Conservation (phyloP, 2,888 invertebrate genomes). For the Caenorhabditis virilis region DNA sequence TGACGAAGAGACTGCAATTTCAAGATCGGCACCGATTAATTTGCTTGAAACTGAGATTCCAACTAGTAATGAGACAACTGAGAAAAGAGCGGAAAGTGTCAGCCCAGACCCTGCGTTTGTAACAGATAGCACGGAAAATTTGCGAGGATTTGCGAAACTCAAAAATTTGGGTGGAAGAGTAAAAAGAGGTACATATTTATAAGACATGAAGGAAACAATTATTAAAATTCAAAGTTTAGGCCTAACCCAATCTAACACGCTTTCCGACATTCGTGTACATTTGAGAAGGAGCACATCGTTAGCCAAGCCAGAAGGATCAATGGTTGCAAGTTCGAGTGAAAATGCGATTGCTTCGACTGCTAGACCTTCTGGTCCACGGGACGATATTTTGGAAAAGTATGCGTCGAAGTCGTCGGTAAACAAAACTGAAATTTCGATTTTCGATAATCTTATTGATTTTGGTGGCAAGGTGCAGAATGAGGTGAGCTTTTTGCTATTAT, state of each 20-base stretch:
- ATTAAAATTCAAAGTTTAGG: constrained; percentile 9
- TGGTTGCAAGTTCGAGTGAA: constrained; percentile 14
- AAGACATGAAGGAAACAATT: no score
- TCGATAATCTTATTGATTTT: constrained; percentile 7
- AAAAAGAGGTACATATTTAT: constrained; percentile 24
- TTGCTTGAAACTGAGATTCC: neutral
- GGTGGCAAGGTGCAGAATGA: neutral
- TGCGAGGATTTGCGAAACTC: constrained; percentile 19
- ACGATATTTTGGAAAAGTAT: constrained; percentile 93
- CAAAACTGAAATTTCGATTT: neutral
- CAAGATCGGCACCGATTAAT: neutral
- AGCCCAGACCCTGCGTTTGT: neutral
- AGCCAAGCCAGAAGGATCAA: neutral
- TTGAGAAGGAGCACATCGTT: constrained; percentile 13
- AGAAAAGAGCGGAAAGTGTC: constrained; percentile 1
- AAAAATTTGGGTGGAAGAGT: constrained; percentile 19
- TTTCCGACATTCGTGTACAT: constrained; percentile 29
- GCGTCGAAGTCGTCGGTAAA: constrained; percentile 6
- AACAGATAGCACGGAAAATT: neutral
- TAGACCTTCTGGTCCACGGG: constrained; percentile 73
- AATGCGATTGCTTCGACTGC: neutral
- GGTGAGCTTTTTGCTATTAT: no score
- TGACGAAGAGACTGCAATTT: neutral
- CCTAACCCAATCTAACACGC: constrained; percentile 28
- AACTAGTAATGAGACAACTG: neutral